Base-by-base conservation (phyloP, 2,888 invertebrate species). In the Epirrita christyi region DNA sequence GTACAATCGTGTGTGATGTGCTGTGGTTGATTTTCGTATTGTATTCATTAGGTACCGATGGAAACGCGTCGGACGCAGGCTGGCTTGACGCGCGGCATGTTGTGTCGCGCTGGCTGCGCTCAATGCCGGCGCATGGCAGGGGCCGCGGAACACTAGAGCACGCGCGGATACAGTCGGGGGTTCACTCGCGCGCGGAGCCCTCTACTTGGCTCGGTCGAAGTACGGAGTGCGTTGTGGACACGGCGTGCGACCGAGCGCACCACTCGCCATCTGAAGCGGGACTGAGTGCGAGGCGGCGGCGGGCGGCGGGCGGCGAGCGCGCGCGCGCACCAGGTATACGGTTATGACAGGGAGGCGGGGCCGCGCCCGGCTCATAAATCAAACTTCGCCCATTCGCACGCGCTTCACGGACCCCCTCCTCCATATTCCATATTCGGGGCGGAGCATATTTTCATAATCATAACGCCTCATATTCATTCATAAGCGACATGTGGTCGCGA, bases 291-390 rank as follows among this genome's bases (percentile, higher is more conserved):
- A 76, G 81, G 83, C 83, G 83, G 83, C 79, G 80, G 83, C 81
- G 83, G 83, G 81, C 81, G 86, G 85, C 81, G 78, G 78, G 80
- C 82, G 81, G 75, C 78, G 72, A 69, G 81, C 87, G 87, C 92
- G 90, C 92, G 93, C 94, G 94, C 94, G 93, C 93, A 93, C 93
- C 92, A 91, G 92, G 88, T 90, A 89, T 82, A 83, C 93, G 93
- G 93, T 94, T 94, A 94, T 94, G 94, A 94, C 94, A 94, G 93
- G 92, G 93, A 82, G 94, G 94, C 93, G 94, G 94, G 82, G 93
- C 92, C 93, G 86, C 85, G 88, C 88, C 83, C 83, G 87, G 88
- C 93, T 94, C 94, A 94, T 94, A 94, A 94, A 94, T 94, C 94
- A 93, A 93, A 93, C 93, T 91, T 92, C 88, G 91, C 88, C 92